Percentiles rank a stretch among this genome's conserved stretches.
Evolutionary conservation across 2,113 vertebrate species (phyloP).

Genomic region (Megalops atlanticus): DNA sequence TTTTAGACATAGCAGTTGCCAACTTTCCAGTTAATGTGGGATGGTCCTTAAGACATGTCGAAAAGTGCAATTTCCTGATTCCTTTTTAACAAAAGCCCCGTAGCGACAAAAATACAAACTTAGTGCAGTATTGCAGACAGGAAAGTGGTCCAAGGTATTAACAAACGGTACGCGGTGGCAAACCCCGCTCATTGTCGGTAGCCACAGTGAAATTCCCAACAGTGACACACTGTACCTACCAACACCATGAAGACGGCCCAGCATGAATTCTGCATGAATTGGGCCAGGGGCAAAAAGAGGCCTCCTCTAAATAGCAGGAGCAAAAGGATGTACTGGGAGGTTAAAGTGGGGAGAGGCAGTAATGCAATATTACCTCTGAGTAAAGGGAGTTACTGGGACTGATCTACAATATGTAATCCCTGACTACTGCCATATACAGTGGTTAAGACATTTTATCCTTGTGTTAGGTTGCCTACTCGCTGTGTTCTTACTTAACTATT

Average conservation of each 20-base stretch:
- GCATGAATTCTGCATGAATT: neutral
- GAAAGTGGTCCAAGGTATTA: neutral
- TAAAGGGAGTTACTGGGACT: neutral
- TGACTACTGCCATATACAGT: neutral
- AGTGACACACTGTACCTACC: neutral
- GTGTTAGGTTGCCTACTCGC: too few relatives aligned
- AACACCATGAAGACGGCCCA: neutral
- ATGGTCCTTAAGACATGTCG: neutral
- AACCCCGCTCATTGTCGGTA: neutral
- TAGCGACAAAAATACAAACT: neutral
- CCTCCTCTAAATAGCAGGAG: neutral
- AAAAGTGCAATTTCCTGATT: conserved; percentile 11
- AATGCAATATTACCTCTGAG: neutral
- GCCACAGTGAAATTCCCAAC: neutral
- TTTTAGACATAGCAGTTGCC: conserved; percentile 8
- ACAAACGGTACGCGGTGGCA: neutral
- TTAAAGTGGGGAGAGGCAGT: neutral
- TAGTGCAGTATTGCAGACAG: neutral
- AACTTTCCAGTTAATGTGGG: conserved; percentile 31
- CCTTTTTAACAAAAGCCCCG: too few relatives aligned
- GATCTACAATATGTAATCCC: neutral
- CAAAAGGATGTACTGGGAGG: neutral
- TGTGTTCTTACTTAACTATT: too few relatives aligned
- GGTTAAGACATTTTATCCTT: neutral
- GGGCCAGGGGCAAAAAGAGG: neutral